phyloP scores from a whole-genome alignment of 2,888 invertebrate species.

The Sialis lutaria region DNA sequence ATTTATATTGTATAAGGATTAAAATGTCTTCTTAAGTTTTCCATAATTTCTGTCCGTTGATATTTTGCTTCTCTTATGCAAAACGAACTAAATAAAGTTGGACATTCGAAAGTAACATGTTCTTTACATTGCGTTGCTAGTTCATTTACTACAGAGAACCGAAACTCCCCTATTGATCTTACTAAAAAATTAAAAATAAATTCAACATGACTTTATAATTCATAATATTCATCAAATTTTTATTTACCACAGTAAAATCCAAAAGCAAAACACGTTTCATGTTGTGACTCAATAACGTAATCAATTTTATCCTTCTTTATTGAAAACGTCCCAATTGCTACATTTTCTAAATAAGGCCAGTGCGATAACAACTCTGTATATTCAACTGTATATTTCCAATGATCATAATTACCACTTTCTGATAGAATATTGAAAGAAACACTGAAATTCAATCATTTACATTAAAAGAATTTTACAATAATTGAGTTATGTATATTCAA shows the following conservation, averaged over 20 bases:
- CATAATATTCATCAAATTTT: neutral
- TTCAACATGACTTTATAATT: neutral
- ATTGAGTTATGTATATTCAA: conserved; percentile 11
- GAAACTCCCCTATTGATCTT: conserved; percentile 39
- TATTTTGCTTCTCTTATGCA: conserved; percentile 36
- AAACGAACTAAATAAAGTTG: conserved; percentile 32
- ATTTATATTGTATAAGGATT: neutral
- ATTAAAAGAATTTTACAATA: neutral
- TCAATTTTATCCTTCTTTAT: conserved; percentile 29
- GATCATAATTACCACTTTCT: conserved; percentile 45
- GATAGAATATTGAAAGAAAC: conserved; percentile 36
- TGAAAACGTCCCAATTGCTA: conserved; percentile 36
- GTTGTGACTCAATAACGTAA: conserved; percentile 39
- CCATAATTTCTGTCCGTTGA: conserved; percentile 22
- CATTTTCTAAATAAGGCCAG: conserved; percentile 41
- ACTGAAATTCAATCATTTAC: neutral
- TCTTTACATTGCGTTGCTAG: conserved; percentile 35
- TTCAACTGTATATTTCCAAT: conserved; percentile 49
- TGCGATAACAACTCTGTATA: conserved; percentile 47
- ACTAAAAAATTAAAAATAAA: conserved; percentile 31
- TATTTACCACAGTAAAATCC: conserved; percentile 41
- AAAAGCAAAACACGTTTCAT: conserved; percentile 41
- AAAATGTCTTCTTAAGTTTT: conserved; percentile 20
- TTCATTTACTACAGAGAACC: conserved; percentile 28
- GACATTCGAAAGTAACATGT: conserved; percentile 42